Conservation (phyloP, 2,113 vertebrate genomes). For the Piprites chloris region DNA sequence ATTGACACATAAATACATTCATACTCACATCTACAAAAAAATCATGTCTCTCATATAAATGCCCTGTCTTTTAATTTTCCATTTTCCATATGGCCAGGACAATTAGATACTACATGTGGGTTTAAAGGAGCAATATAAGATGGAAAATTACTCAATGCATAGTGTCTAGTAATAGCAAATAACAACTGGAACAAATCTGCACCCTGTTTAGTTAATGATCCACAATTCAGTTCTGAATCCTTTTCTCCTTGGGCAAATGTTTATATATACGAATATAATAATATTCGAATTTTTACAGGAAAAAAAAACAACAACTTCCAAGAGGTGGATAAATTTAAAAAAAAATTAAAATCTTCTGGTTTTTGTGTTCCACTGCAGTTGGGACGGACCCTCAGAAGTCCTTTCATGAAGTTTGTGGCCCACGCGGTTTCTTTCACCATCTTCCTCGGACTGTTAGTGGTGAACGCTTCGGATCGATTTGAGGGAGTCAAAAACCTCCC, state of each 20-base stretch:
- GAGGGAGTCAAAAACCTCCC: conserved; percentile 95
- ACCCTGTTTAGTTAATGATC: background rate
- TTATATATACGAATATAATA: too few species aligned
- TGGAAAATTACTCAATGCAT: background rate
- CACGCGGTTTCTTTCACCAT: conserved; percentile 96
- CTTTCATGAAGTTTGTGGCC: conserved; percentile 98
- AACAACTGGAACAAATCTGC: background rate
- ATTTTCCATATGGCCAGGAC: background rate
- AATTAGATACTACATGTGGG: background rate
- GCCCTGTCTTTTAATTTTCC: background rate
- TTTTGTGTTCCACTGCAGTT: conserved; percentile 74
- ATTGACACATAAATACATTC: fast-evolving
- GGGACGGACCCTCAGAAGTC: conserved; percentile 91
- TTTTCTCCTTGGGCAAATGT: background rate
- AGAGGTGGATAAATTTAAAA: background rate
- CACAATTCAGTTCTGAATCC: background rate
- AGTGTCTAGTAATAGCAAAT: background rate
- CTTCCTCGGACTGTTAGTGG: conserved; percentile 88
- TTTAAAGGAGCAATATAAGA: background rate
- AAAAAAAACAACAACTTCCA: background rate
- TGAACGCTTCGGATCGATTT: conserved; percentile 94
- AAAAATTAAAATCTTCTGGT: background rate
- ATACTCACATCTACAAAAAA: background rate
- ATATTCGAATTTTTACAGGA: too few species aligned
- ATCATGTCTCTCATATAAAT: background rate